phyloP scores from a whole-genome alignment of 2,113 vertebrate genomes.

The Tor tambroides region DNA sequence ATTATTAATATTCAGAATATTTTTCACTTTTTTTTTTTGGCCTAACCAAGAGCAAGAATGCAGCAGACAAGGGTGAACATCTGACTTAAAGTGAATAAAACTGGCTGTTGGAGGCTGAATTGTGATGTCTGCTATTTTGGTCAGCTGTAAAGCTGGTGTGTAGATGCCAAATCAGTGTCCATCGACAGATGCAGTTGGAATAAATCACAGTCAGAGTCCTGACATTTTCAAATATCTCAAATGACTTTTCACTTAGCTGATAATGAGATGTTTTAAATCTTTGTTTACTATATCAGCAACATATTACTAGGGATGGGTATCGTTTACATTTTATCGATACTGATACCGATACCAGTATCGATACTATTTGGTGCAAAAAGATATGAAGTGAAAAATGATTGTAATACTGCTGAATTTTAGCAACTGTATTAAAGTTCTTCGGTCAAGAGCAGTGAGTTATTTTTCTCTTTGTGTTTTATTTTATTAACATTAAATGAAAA shows the following conservation, averaged over 20 bases:
- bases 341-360: too few relatives aligned
- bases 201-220: neutral
- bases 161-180: neutral
- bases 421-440: too few relatives aligned
- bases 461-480: too few relatives aligned
- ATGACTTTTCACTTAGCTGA: neutral
- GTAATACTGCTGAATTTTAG: too few relatives aligned
- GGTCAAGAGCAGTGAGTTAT: too few relatives aligned
- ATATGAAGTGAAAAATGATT: too few relatives aligned
- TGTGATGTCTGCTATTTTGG: constrained; percentile 1
- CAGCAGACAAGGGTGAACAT: neutral
- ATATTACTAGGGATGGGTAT: too few relatives aligned
- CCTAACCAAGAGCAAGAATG: neutral
- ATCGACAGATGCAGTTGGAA: neutral
- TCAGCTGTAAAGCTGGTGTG: neutral
- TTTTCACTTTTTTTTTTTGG: neutral
- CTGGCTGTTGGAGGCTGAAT: neutral
- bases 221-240: neutral
- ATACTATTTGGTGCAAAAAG: too few relatives aligned
- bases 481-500: too few relatives aligned
- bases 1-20: neutral
- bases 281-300: neutral
- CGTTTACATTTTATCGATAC: too few relatives aligned
- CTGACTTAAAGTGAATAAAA: neutral
- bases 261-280: neutral